These are phyloP conservation scores for Thereuonema tuberculata DNA, from an alignment of 1,140 invertebrate genomes.

Conservation along the genomic window DNA sequence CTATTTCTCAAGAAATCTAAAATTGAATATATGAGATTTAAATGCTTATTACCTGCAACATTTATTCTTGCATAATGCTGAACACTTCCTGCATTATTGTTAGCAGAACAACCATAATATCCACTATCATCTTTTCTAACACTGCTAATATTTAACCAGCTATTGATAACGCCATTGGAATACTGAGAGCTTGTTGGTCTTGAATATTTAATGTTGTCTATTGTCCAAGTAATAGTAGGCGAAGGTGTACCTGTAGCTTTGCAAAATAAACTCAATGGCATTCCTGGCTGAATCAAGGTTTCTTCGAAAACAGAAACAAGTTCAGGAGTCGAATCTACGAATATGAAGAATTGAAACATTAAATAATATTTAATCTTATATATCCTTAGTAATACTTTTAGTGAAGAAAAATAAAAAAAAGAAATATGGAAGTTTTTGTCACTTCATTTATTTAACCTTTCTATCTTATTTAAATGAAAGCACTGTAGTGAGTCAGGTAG, in stretches of 20 bases:
- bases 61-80: neutral
- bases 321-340: neutral
- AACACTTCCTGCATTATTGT: neutral
- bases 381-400: too few species aligned
- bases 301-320: neutral
- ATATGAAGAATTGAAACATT: too few species aligned
- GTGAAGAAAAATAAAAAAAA: too few species aligned
- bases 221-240: neutral
- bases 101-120: neutral
- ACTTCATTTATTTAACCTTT: too few species aligned
- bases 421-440: too few species aligned
- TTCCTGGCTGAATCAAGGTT: neutral
- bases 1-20: too few species aligned
- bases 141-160: neutral
- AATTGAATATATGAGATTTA: too few species aligned
- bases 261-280: neutral
- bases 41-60: neutral
- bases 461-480: too few species aligned
- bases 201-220: neutral
- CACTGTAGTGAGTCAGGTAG: too few species aligned
- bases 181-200: neutral
- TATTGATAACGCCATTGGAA: neutral
- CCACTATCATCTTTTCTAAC: neutral
- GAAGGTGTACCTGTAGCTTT: neutral
- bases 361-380: too few species aligned